Evolutionary conservation across 2,797 vertebrate species (phyloP), one percentile per base, ranked within the genome.

Genomic region (Cyprinodon diabolis): DNA sequence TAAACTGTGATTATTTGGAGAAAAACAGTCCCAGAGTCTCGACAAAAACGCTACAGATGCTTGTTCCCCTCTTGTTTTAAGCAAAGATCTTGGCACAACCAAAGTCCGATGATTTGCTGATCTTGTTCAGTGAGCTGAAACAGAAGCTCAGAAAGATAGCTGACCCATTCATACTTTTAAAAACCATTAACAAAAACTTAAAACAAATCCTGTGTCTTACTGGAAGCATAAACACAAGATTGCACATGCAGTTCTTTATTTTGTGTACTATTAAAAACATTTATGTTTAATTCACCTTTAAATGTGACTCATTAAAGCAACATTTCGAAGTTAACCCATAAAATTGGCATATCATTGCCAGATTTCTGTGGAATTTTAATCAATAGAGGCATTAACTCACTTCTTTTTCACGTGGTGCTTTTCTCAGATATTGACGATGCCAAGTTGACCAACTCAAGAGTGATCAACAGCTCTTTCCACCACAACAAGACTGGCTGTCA

Each of bases 401-500:
- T 14, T 1, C 13, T 35, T 5, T 73, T 62, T 68, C 35, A 4
- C 80, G 23, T 71, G 45, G 40, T 70, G 71, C n/a, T 5, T 69
- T 84, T 40, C 70, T 63, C 94, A 99, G 98, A 99, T 92, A 95
- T 99, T 2, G 96, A 98, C 45, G 95, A 96, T 75, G 91, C 94
- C 89, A 98, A 99, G 89, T 96, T 98, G 66, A 94, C 95, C 51
- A 91, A 92, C 21, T 97, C 97, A 0, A 88, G 92, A 79, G 89
- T 98, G 91, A 94, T 93, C 94, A 98, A 96, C 94, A 96, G 95
- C 93, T 94, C 95, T 3, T 99, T 99, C 93, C 87, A 87, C 72
- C 95, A 97, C 91, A 94, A 96, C 91, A 99, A 98, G 90, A 97
- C 96, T 0, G 98, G 98, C 71, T 99, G 98, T 84, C 97, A 98